Evolutionary conservation across 2,797 vertebrate genomes (phyloP), one percentile per base, ranked within the genome.

Genomic region (Clarias fuscus): DNA sequence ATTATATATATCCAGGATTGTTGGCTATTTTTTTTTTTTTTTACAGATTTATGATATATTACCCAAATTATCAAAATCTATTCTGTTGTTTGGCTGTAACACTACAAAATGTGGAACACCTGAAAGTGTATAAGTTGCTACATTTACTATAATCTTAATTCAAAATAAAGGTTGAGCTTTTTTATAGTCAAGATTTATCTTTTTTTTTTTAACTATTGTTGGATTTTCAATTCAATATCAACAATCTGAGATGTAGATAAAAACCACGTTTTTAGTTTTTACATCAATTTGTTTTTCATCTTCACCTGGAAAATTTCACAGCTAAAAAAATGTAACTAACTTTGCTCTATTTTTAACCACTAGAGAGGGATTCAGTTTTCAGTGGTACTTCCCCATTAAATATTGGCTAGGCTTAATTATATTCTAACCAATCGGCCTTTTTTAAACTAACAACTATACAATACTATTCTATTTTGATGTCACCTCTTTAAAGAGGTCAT

Each of bases 381-480:
- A 78, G 5, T n/a, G 40, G 67, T 72, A 40, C 14, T 80, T 71
- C 58, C 61, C 14, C 58, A 78, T 87, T 87, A 83, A 79, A 71
- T 78, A 48, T 40, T 37, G 79, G 76, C 75, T 20, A 76, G 78
- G 61, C 43, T 40, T 86, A 30, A 65, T 71, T 56, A 33, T 82
- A 72, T 61, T 79, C 73, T 53, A 22, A 24, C 17, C 76, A 76
- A 86, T 73, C 77, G 48, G 20, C 20, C 71, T 61, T 77, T 56
- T 78, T 77, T 56, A 22, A 68, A n/a, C 37, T 62, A 79, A 79
- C 5, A 1, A 37, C 33, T 59, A 75, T 77, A 20, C 79, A 76
- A 61, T 83, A n/a, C 8, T 64, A 20, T 59, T 64, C 85, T 83
- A 58, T 85, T 85, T 80, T n/a, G 22, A 80, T 80, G 33, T 62